A percentile compares a stretch with the other conserved stretches of the same genome.
Conservation (phyloP, 92 coral and sea anemone genomes). For the Pocillopora meandrina region DNA sequence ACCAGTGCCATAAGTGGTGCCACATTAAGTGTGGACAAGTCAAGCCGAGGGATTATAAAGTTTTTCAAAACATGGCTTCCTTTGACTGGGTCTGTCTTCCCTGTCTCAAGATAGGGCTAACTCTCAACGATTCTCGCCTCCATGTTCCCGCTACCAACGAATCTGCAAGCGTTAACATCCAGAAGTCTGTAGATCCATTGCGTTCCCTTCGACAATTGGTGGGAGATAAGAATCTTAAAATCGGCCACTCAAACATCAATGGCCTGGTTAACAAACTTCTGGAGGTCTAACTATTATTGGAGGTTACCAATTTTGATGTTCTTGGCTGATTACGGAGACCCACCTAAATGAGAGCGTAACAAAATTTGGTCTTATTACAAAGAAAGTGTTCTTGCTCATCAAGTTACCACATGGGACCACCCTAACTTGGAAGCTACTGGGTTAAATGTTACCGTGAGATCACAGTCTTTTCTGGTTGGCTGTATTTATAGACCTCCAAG, state of each 20-base stretch:
- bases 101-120: conserved; percentile 12
- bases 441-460: not conserved
- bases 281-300: too few species aligned
- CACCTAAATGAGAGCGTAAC: too few species aligned
- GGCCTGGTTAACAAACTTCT: too few species aligned
- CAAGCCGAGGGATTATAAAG: conserved; percentile 26
- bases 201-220: too few species aligned
- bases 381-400: not conserved
- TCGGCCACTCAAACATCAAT: too few species aligned
- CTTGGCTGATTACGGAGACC: not conserved
- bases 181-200: not conserved
- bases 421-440: conserved; percentile 2
- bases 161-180: not conserved
- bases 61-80: not conserved
- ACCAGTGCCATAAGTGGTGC: not conserved
- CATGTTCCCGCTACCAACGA: conserved; percentile 2
- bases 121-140: not conserved
- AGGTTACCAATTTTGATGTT: too few species aligned
- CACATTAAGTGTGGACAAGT: conserved; percentile 52
- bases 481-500: conserved; percentile 12
- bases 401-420: not conserved
- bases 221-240: too few species aligned
- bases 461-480: not conserved
- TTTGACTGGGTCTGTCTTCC: conserved; percentile 5
- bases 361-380: not conserved